Base-by-base conservation (phyloP, 2,113 vertebrate species). In the Myocastor coypus region DNA sequence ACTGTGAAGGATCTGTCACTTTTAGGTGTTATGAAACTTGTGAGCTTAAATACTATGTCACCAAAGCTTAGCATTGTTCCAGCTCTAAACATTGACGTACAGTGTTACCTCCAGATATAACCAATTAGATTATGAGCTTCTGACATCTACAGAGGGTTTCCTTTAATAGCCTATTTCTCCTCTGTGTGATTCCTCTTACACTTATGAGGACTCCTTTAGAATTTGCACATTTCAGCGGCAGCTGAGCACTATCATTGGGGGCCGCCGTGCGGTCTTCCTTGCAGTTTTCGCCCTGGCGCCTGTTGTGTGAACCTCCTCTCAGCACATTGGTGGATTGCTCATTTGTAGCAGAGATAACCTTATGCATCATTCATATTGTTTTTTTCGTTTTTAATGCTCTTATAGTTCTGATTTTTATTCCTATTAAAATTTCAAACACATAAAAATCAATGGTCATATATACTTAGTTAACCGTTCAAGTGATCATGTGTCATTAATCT, bases 391-490 rank as follows among this genome's bases (percentile, higher is more conserved):
- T 73, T 94, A 13, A 57, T 61, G 5, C 52, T 87, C 42, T 92
- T 59, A 92, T 52, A 42, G 7, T 81, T 93, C 17, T 81, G 46
- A 14, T 52, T 94, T 63, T 90, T n/a, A 63, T 68, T 91, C 85
- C 28, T 16, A 84, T 61, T 71, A 69, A 69, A 92, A 28, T 59
- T 61, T 81, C 42, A 85, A 92, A 92, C 71, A 66, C 37, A 71
- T 83, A 87, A 92, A 94, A 84, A 87, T 87, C 22, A 86, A n/a
- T 59, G 11, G 92, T 40, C 81, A 59, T 32, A 42, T 78, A 16
- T 24, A 85, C 57, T 94, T 88, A 86, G 7, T 77, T 80, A 85
- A 87, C 52, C 82, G 4, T 46, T 78, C 20, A 94, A 37, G 9
- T 87, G 26, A 87, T 68, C 7, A 8, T 34, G 20, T 37, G 20